Evolutionary conservation across 2,113 vertebrate species (phyloP).

Genomic region (Brachirus orientalis): DNA sequence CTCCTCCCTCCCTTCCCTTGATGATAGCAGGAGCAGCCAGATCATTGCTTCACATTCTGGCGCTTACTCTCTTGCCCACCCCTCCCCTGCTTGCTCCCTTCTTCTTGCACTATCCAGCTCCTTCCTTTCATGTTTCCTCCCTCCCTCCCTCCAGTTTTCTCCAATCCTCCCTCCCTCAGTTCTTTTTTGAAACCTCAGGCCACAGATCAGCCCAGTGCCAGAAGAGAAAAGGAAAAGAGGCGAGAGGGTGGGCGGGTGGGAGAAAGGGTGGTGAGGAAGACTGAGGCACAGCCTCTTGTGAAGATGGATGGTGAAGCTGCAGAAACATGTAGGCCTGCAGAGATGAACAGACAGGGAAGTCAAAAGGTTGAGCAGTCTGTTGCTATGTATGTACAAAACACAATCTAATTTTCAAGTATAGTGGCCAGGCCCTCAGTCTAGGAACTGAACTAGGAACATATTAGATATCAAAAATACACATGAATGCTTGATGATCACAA

Average conservation of each 20-base stretch:
- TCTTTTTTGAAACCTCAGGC: conserved; percentile 53
- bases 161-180: conserved; percentile 21
- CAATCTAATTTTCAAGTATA: background rate
- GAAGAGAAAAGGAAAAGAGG: conserved; percentile 33
- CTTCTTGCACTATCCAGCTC: conserved; percentile 35
- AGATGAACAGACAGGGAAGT: conserved; percentile 14
- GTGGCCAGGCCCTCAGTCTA: background rate
- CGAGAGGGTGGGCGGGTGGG: conserved; percentile 12
- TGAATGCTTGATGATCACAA: background rate
- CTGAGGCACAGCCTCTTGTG: background rate
- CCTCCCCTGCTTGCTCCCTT: conserved; percentile 32
- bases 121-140: conserved; percentile 53
- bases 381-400: background rate
- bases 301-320: conserved; percentile 17
- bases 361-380: background rate
- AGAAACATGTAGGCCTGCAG: conserved; percentile 15
- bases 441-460: background rate
- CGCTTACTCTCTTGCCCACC: conserved; percentile 41
- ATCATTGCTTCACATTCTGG: conserved; percentile 70
- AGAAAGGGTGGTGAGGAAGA: conserved; percentile 15
- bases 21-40: conserved; percentile 60
- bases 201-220: conserved; percentile 52
- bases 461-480: background rate
- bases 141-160: conserved; percentile 21
- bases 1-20: conserved; percentile 70